These are phyloP conservation scores for Octodon degus DNA, from an alignment of 2,113 vertebrate species.

Conservation along the genomic window DNA sequence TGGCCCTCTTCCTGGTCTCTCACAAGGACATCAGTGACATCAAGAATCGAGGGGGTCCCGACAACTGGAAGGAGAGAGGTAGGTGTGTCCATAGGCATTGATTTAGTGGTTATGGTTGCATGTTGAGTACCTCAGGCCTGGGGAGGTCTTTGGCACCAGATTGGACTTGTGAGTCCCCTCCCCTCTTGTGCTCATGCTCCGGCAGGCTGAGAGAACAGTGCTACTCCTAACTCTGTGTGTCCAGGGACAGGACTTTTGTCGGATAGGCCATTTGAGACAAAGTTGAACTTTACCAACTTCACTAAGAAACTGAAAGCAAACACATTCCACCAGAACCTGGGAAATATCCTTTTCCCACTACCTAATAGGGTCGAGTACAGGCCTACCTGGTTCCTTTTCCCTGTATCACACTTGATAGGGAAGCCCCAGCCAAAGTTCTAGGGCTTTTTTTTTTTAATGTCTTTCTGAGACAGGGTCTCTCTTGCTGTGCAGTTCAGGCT, in stretches of 20 bases:
- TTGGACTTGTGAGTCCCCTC: not conserved
- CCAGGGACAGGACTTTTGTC: not conserved
- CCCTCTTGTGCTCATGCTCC: not conserved
- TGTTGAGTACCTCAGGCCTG: not conserved
- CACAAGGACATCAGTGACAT: constrained; percentile 95
- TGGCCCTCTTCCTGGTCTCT: constrained; percentile 94
- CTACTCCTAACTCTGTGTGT: not conserved
- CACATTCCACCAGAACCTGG: not conserved
- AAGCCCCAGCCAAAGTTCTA: not conserved
- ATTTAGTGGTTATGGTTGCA: not conserved
- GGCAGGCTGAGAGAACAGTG: not conserved
- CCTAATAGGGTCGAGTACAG: not conserved
- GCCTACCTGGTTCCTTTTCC: not conserved
- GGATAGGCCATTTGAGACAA: not conserved
- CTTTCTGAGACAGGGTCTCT: too few relatives aligned
- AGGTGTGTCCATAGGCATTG: constrained; percentile 58
- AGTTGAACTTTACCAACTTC: constrained; percentile 40
- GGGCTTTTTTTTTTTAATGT: too few relatives aligned
- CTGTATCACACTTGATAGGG: not conserved
- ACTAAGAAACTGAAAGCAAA: constrained; percentile 25
- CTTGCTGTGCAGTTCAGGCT: too few relatives aligned
- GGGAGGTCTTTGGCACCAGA: not conserved
- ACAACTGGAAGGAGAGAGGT: constrained; percentile 90
- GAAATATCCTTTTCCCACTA: not conserved
- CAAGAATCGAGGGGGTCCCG: constrained; percentile 89